Evolutionary conservation across 37 sponge, comb jelly and placozoan species (phyloP), one percentile per base, ranked within the genome.

Genomic region (Petrosia ficiformis): DNA sequence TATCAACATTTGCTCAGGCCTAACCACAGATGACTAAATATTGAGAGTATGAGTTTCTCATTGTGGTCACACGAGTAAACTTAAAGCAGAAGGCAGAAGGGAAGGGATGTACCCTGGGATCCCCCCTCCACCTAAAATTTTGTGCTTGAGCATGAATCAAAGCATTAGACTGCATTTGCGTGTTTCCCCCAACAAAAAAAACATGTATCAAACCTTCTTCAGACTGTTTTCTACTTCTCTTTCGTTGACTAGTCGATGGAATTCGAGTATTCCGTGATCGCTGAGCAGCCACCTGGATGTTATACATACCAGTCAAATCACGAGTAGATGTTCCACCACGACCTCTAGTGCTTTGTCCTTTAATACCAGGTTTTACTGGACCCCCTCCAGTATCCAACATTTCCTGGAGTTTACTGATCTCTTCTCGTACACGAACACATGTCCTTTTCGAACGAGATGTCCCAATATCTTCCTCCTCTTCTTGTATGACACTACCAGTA

Each of bases 341-440:
- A 48, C 54, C 54, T 19, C 14, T 48, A 19, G 14, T 48, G 54
- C 14, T 48, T 48, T 8, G 54, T 48, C 14, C 14, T 48, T 14
- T 14, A 48, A 3, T 31, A 32, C 35, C 35, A 32, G 34, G 24
- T 2, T 33, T 38, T 37, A 16, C 34, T 37, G 39, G 42, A 24
- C 4, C 72, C 39, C 11, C 26, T 28, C 42, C 44, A 35, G 70
- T 68, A 4, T 75, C 80, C 30, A 87, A 52, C 5, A 87, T 80
- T 82, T 87, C 82, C 56, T 81, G 59, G 26, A 87, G 59, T 32
- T 70, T 67, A 11, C 66, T 39, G n/a, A 87, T 81, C 34, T 70
- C 73, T 30, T 87, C 82, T 29, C 87, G 69, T 24, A 87, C 82
- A 29, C 77, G 56, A 21, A 87, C 87, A 44, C 87, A 87, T 0